phyloP scores from a whole-genome alignment of 2,888 invertebrate species.

The Napeogenes sylphis region DNA sequence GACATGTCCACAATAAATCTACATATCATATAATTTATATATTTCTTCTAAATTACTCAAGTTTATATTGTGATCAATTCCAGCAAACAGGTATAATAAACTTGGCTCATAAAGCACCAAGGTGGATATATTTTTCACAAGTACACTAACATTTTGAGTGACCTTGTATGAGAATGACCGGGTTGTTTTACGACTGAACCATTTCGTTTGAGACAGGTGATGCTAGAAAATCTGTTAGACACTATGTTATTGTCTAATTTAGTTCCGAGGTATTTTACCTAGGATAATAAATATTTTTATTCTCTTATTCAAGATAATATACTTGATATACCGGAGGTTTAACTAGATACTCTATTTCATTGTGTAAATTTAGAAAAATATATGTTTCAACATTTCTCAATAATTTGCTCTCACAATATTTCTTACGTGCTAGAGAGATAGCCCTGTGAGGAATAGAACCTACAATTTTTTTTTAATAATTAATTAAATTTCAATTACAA shows the following conservation, averaged over 20 bases:
- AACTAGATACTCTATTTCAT: no score
- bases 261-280: conserved; percentile 9
- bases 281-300: not conserved
- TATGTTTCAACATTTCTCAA: no score
- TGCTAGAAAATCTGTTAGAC: conserved; percentile 52
- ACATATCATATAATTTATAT: no score
- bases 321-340: no score
- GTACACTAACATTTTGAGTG: conserved; percentile 48
- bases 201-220: conserved; percentile 44
- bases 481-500: no score
- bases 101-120: conserved; percentile 18
- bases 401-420: no score
- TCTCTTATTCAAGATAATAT: no score
- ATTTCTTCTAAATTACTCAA: conserved; percentile 1
- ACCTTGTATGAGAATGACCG: conserved; percentile 57
- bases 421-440: no score
- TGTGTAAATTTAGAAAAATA: no score
- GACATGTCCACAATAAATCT: no score
- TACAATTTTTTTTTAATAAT: no score
- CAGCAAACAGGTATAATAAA: conserved; percentile 18
- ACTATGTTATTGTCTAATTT: conserved; percentile 57
- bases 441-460: no score
- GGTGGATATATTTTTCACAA: conserved; percentile 59
- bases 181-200: conserved; percentile 58
- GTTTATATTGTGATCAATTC: not conserved